Base-by-base conservation (phyloP, 92 coral and sea anemone genomes). In the Montipora capitata region DNA sequence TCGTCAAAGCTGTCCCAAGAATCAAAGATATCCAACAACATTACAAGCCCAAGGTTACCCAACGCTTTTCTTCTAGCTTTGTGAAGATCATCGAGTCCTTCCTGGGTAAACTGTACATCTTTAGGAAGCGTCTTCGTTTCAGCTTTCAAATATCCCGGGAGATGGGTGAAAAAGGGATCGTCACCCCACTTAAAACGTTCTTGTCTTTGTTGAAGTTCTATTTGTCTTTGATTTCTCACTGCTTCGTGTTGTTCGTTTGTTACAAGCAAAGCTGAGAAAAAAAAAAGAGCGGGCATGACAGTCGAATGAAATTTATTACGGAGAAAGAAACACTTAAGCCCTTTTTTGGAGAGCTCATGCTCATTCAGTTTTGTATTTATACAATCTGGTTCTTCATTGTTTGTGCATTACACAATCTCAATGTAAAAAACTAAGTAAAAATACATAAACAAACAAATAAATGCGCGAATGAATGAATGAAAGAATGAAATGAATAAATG, bases 1-100 rank as follows among this genome's bases (percentile, higher is more conserved):
- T 91, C 94, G 18, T 91, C 94, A 76, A 91, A 91, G 45, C 85
- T 88, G 39, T 94, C 95, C 96, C 95, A 94, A 79, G 87, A 75
- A 63, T 94, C 95, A 72, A 94, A 88, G 40, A 83, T 7, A 8
- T 83, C 78, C 56, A 94, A 14, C 45, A 94, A 75, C 41, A 48
- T 61, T 13, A 91, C 76, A 1, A 91, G 67, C 3, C 95, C 96
- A 51, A 94, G 83, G 64, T 94, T 88, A 10, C 75, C 11, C 57
- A 94, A 59, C 4, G 93, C 95, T 54, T 85, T 89, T 35, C 62
- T 63, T 74, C 90, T 77, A 68, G 93, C 90, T 15, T 62, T 69
- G 40, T 91, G 85, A 68, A 91, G 92, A 49, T 92, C 87, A n/a
- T 73, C 79, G 7, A 69, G 15, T 9, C 94, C 91, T 77, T 89